phyloP scores from a whole-genome alignment of 2,113 vertebrate species.

The Albula goreensis region DNA sequence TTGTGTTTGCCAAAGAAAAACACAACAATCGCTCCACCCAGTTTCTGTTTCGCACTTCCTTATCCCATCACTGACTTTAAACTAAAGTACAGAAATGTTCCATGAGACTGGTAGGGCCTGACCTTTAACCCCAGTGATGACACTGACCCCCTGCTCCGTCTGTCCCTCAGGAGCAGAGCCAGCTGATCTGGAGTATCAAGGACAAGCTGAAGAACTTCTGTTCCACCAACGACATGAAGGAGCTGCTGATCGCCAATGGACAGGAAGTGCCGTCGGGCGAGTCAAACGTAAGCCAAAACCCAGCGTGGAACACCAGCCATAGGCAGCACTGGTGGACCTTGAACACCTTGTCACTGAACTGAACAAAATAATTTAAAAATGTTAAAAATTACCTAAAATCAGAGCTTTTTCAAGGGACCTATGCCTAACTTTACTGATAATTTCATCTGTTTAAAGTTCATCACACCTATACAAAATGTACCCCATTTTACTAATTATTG shows the following conservation, averaged over 20 bases:
- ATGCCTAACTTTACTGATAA: background rate
- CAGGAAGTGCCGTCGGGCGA: slow-evolving; percentile 93
- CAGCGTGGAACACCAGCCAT: no score
- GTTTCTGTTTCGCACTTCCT: no score
- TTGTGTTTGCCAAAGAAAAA: no score
- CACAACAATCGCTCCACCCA: no score
- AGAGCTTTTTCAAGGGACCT: no score
- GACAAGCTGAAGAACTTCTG: slow-evolving; percentile 90
- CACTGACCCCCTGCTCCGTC: background rate
- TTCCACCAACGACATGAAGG: slow-evolving; percentile 88
- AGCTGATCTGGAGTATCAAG: slow-evolving; percentile 92
- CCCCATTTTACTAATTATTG: no score
- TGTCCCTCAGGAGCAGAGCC: slow-evolving; percentile 81
- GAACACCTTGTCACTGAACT: background rate
- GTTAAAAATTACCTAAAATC: background rate
- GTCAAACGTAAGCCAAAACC: slow-evolving; percentile 77
- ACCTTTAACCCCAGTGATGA: background rate
- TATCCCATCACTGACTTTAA: no score
- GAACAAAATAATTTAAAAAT: background rate
- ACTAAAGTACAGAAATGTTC: no score
- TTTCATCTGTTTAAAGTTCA: no score
- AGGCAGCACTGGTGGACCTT: no score
- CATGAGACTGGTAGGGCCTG: background rate
- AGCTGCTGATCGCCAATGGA: slow-evolving; percentile 91
- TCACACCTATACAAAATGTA: no score